These are phyloP conservation scores for Trichechus manatus DNA, from an alignment of 2,113 vertebrate species.

Conservation along the genomic window DNA sequence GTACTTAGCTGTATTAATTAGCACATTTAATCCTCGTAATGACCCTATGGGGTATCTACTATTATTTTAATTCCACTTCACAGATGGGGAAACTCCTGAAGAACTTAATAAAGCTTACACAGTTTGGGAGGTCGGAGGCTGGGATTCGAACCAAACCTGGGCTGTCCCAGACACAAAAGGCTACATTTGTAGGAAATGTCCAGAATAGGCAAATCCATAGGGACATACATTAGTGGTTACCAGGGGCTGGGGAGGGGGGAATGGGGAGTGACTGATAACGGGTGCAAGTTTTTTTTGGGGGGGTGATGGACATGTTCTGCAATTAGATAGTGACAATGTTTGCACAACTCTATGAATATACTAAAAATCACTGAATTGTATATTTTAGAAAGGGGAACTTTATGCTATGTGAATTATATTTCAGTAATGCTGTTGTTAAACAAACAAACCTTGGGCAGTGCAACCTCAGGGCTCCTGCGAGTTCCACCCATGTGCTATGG, in stretches of 20 bases:
- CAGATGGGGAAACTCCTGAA: not conserved
- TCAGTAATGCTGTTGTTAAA: not conserved
- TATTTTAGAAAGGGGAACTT: not conserved
- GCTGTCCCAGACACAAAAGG: not conserved
- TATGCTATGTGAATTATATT: no score
- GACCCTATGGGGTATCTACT: not conserved
- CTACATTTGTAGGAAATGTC: not conserved
- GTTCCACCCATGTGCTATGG: not conserved
- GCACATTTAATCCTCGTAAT: not conserved
- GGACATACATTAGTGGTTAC: not conserved
- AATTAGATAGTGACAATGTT: not conserved
- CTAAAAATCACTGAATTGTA: not conserved
- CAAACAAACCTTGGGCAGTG: not conserved
- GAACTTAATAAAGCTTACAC: not conserved
- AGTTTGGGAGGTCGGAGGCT: not conserved
- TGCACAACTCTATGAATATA: not conserved
- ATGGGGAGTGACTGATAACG: no score
- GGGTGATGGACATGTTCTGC: not conserved
- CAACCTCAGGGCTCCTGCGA: not conserved
- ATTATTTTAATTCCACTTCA: constrained; percentile 37
- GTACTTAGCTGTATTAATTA: not conserved
- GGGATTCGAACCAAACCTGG: not conserved
- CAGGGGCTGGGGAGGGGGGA: no score
- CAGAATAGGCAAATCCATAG: not conserved
- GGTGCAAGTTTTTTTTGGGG: not conserved